Evolutionary conservation across 2,888 invertebrate genomes (phyloP).

Genomic region (Carcina quercana): DNA sequence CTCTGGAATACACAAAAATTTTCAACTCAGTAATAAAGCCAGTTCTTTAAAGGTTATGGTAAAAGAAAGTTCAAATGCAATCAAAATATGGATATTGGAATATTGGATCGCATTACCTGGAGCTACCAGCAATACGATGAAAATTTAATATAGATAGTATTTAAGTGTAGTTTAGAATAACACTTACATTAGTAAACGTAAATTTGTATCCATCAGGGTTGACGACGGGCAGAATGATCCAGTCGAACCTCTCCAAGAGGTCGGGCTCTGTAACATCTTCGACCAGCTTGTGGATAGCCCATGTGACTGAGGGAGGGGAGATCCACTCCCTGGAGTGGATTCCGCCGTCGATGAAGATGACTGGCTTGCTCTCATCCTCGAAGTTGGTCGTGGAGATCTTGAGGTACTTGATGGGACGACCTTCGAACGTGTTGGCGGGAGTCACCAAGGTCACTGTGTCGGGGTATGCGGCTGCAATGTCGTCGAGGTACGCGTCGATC

Average conservation of each 20-base stretch:
- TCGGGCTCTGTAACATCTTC: conserved; percentile 71
- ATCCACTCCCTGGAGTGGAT: conserved; percentile 84
- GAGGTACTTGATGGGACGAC: conserved; percentile 69
- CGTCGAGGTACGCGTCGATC: conserved; percentile 46
- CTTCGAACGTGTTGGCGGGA: conserved; percentile 72
- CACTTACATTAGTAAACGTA: conserved; percentile 58
- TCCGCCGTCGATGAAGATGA: conserved; percentile 75
- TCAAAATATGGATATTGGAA: too few species aligned
- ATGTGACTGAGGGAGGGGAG: conserved; percentile 77
- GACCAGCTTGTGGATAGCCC: conserved; percentile 77
- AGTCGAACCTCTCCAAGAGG: conserved; percentile 76
- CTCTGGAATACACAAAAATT: conserved; percentile 39
- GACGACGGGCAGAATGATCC: conserved; percentile 77
- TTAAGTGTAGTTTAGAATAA: background rate
- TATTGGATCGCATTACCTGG: too few species aligned
- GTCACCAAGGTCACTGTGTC: conserved; percentile 35
- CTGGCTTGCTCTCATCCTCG: conserved; percentile 57
- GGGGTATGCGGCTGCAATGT: conserved; percentile 37
- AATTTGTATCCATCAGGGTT: conserved; percentile 84
- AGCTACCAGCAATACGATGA: too few species aligned
- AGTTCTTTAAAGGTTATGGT: background rate
- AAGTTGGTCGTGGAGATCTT: conserved; percentile 72
- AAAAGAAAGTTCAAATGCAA: too few species aligned
- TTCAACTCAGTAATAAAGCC: background rate
- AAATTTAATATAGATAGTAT: background rate